Evolutionary conservation across 2,113 vertebrate species (phyloP), one percentile per base, ranked within the genome.

Genomic region (Menidia beryllina): DNA sequence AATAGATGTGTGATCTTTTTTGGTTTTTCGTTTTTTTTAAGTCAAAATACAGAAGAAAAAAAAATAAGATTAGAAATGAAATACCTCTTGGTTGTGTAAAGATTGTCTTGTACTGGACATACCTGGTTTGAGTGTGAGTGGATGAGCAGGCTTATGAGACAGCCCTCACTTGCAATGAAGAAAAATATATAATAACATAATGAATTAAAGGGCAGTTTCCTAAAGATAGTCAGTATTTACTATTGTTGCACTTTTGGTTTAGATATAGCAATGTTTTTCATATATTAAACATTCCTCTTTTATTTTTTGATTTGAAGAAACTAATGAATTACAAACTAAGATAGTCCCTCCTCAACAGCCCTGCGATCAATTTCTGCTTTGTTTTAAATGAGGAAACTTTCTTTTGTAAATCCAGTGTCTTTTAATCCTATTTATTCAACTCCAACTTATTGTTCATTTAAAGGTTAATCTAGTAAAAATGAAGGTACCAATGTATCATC

Each of bases 381-480:
- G 50, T 89, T 89, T 89, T 88, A 53, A 81, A 81, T 70, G 71
- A 83, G 72, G 41, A 75, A 77, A 43, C 39, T 81, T 87, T 88
- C 51, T 90, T 91, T 93, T 92, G 78, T 91, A 91, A 84, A 87
- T 88, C 69, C 82, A 69, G 58, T 86, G 82, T 89, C 79, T 86
- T 90, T 92, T 89, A 89, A 81, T 87, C 79, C 71, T 92, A 89
- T 92, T 93, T 93, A 93, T 94, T 92, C 82, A 85, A 85, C 73
- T 82, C 86, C 36, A 52, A 83, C 54, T 79, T 84, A 67, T 79
- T 90, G 73, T 89, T 88, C 54, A 76, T 87, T 90, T 82, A 80
- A 91, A 89, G 85, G 73, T 90, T 81, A 81, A 84, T 87, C 86
- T 90, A 74, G 84, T 86, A 72, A 78, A 88, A 88, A 83, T 38